phyloP scores from a whole-genome alignment of 1,140 invertebrate species.

The Tyrophagus putrescentiae region DNA sequence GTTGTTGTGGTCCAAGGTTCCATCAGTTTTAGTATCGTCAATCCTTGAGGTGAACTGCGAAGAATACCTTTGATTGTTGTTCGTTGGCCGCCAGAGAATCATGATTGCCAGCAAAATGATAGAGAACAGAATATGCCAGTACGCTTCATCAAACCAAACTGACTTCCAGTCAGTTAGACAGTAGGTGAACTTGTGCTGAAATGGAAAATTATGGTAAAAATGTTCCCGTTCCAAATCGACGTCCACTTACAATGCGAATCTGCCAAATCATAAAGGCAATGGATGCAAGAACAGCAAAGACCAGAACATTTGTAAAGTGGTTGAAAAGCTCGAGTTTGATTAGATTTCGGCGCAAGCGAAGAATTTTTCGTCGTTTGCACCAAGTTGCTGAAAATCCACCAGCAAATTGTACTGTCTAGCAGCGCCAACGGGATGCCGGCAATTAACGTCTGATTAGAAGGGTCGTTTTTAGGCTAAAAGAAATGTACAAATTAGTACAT shows the following conservation, averaged over 20 bases:
- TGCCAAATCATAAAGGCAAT: slow-evolving; percentile 83
- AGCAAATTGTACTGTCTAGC: slow-evolving; percentile 48
- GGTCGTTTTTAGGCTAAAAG: slow-evolving; percentile 45
- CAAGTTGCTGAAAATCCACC: slow-evolving; percentile 59
- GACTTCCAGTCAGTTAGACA: slow-evolving; percentile 72
- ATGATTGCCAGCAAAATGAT: slow-evolving; percentile 74
- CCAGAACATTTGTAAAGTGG: slow-evolving; percentile 82
- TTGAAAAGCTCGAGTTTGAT: slow-evolving; percentile 76
- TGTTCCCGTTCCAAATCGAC: neutral
- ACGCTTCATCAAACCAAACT: slow-evolving; percentile 79
- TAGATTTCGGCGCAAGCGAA: slow-evolving; percentile 62
- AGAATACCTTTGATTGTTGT: slow-evolving; percentile 66
- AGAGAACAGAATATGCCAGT: slow-evolving; percentile 83
- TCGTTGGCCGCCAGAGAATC: slow-evolving; percentile 81
- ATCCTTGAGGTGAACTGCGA: neutral
- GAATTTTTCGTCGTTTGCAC: slow-evolving; percentile 71
- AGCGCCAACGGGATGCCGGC: slow-evolving; percentile 55
- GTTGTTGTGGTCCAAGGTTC: too few species aligned
- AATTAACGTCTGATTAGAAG: slow-evolving; percentile 49
- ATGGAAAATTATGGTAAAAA: slow-evolving; percentile 2
- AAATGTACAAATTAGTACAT: slow-evolving; percentile 16
- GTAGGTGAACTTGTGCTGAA: slow-evolving; percentile 43
- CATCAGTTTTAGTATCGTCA: neutral
- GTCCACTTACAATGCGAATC: slow-evolving; percentile 43
- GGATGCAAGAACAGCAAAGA: slow-evolving; percentile 72